phyloP scores from a whole-genome alignment of 1,140 invertebrate genomes.

The Trachymyrmex cornetzi region DNA sequence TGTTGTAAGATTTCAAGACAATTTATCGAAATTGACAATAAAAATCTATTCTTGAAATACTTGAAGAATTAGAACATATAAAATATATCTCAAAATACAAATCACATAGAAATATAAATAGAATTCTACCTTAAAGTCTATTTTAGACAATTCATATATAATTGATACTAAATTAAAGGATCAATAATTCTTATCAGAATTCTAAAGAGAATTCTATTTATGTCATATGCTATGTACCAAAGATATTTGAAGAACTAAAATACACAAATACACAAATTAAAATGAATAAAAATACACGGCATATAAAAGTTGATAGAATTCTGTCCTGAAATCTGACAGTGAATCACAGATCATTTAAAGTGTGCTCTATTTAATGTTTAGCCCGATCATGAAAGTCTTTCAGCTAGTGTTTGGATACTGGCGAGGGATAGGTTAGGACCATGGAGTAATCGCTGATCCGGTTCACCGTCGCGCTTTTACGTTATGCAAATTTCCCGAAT shows the following conservation, averaged over 20 bases:
- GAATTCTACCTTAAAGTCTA: neutral
- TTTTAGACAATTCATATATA: neutral
- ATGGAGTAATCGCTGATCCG: neutral
- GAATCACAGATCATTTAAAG: neutral
- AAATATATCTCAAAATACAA: neutral
- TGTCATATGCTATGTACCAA: neutral
- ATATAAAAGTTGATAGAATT: neutral
- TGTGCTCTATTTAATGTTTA: neutral
- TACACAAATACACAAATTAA: neutral
- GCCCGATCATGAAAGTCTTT: neutral
- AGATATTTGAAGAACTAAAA: neutral
- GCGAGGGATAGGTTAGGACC: constrained; percentile 19
- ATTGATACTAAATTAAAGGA: neutral
- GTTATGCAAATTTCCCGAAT: neutral
- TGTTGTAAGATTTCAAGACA: neutral
- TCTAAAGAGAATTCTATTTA: neutral
- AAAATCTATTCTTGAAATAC: neutral
- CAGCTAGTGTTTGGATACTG: neutral
- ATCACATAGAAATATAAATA: neutral
- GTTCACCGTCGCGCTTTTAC: neutral
- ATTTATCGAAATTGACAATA: neutral
- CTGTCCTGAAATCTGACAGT: neutral
- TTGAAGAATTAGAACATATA: neutral
- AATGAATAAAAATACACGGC: neutral
- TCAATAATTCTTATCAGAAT: neutral